Evolutionary conservation across 2,888 invertebrate genomes (phyloP), one percentile per base, ranked within the genome.

Genomic region (Polydesmus complanatus): DNA sequence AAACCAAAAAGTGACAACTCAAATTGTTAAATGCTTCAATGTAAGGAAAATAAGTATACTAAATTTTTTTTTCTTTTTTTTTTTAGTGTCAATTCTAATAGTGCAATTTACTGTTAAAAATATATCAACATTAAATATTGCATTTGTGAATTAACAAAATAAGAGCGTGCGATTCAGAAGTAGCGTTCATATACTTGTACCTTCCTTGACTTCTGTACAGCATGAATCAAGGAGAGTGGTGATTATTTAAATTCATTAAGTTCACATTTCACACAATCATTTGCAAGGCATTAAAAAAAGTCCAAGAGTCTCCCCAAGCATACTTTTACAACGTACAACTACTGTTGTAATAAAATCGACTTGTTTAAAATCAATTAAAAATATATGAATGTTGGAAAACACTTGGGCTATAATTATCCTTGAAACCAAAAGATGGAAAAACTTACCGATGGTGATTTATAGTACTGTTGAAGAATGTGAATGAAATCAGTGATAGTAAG

Each of bases 401-500:
- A n/a, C n/a, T n/a, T n/a, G n/a, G n/a, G n/a, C n/a, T n/a, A n/a
- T n/a, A n/a, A n/a, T n/a, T n/a, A n/a, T n/a, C n/a, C n/a, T n/a
- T n/a, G n/a, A n/a, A n/a, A n/a, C n/a, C 50, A 5, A 50, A n/a
- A 14, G 27, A n/a, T n/a, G n/a, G n/a, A n/a, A n/a, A n/a, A 22
- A 57, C 64, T 68, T 65, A 66, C 66, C 61, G 61, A 67, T 60
- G 91, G 91, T 70, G 93, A 90, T 71, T 88, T 93, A 78, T 96
- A 95, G 80, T 95, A 95, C 85, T 92, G 94, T 77, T 92, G 88
- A 69, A 98, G 81, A 70, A 97, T 97, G 77, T 94, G 91, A 71
- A 98, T 98, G 77, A 98, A 98, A 78, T 98, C 97, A 60, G 98
- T 97, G 70, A 98, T 97, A 66, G 97, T 97, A 69, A 98, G 81